Evolutionary conservation across 2,797 vertebrate genomes (phyloP).

Genomic region (Enoplosus armatus): DNA sequence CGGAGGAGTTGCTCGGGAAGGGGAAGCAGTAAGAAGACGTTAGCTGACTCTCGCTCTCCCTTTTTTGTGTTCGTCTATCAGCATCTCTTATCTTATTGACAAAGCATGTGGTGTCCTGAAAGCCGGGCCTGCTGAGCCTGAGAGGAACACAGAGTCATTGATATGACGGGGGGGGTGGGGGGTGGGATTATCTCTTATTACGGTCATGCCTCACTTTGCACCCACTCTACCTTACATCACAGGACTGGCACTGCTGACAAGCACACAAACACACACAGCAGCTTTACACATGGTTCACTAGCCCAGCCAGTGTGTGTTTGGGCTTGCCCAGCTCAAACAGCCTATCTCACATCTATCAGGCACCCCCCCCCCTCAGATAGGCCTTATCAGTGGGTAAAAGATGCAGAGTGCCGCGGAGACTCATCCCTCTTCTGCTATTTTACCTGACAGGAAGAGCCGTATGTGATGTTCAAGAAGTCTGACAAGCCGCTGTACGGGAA

Average conservation of each 20-base stretch:
- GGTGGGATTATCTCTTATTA: slow-evolving; percentile 83
- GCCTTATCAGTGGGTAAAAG: slow-evolving; percentile 53
- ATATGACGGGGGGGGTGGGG: too few species aligned
- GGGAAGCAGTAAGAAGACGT: slow-evolving; percentile 61
- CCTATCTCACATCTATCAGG: slow-evolving; percentile 61
- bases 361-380: slow-evolving; percentile 42
- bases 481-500: slow-evolving; percentile 98
- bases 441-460: slow-evolving; percentile 93
- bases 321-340: slow-evolving; percentile 35
- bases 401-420: slow-evolving; percentile 38
- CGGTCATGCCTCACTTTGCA: slow-evolving; percentile 70
- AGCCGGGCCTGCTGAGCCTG: slow-evolving; percentile 50
- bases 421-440: slow-evolving; percentile 51
- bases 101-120: slow-evolving; percentile 66
- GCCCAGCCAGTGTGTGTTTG: slow-evolving; percentile 30
- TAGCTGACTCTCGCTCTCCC: slow-evolving; percentile 47
- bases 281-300: slow-evolving; percentile 33
- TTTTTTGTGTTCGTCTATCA: slow-evolving; percentile 74
- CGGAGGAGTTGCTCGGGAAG: slow-evolving; percentile 44
- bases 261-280: slow-evolving; percentile 24
- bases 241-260: slow-evolving; percentile 21
- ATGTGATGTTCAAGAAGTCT: slow-evolving; percentile 98
- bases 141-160: too few species aligned
- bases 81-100: slow-evolving; percentile 78
- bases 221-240: slow-evolving; percentile 53